Base-by-base conservation (phyloP, 1,140 invertebrate species). In the Drosophila cardini region DNA sequence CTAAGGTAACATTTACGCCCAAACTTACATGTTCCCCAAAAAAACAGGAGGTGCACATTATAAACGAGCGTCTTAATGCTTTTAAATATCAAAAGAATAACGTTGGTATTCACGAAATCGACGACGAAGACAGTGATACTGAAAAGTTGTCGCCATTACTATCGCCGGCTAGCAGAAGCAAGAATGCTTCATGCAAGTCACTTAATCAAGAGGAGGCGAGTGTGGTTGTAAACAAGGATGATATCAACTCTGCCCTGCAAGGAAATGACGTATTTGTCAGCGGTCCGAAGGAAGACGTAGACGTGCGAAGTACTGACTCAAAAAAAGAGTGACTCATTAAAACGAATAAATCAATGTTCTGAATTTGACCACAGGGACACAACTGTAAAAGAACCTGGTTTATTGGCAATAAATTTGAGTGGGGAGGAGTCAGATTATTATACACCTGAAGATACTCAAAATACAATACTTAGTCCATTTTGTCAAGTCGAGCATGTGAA, bases 51-150 rank as follows among this genome's bases (percentile, higher is more conserved):
- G 43, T 92, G 13, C 90, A 90, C 53, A 91, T 92, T 32, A 71
- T 92, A 5, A 92, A 92, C 46, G 91, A 92, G 38, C 90, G 91
- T 0, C 78, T 81, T 21, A 90, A 61, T 42, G 68, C 70, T 16
- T 30, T 73, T 7, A 82, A 78, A 50, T 68, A 69, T 32, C 46
- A 78, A 60, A 70, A 75, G 6, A 16, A 46, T 15, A 64, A n/a
- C 30, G 2, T 50, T 9, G 73, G 63, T 11, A 68, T 52, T 11
- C 63, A 60, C 21, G 72, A 84, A 13, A 78, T 46, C 43, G 93
- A 94, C 56, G 96, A 96, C 89, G 95, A 96, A 77, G 96, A 97
- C 80, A 97, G 96, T 79, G 96, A 97, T 91, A 95, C 95, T 21
- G 96, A 97, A 90, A 95, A 96, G 80, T 91, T 96, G 16, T 97